Evolutionary conservation across 2,888 invertebrate species (phyloP).

Genomic region (Meta bourneti): DNA sequence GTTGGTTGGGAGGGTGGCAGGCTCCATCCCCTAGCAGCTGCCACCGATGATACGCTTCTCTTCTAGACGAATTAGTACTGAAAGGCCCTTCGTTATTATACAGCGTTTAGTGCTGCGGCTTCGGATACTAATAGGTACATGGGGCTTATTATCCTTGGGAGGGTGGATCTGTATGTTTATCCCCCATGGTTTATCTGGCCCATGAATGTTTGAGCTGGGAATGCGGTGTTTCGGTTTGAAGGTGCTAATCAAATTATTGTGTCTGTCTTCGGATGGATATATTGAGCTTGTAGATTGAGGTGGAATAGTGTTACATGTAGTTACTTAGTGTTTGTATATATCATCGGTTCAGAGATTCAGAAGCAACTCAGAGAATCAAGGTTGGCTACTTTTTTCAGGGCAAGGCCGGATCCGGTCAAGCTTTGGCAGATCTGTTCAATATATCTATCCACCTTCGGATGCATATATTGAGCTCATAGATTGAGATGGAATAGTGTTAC

Average conservation of each 20-base stretch:
- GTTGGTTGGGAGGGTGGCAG: neutral
- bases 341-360: too few species aligned
- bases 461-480: too few species aligned
- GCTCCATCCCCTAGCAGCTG: conserved; percentile 21
- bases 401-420: too few species aligned
- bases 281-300: too few species aligned
- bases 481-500: too few species aligned
- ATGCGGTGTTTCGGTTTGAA: neutral
- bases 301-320: too few species aligned
- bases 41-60: conserved; percentile 54
- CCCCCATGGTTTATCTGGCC: neutral
- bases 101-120: conserved; percentile 59
- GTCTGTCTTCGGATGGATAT: neutral
- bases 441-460: too few species aligned
- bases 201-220: too few species aligned
- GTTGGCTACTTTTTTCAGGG: too few species aligned
- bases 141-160: conserved; percentile 38
- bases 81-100: conserved; percentile 52
- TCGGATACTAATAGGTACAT: conserved; percentile 49
- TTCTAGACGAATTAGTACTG: neutral
- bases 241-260: neutral
- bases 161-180: neutral
- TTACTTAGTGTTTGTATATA: too few species aligned
- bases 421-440: too few species aligned
- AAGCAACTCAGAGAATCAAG: too few species aligned